phyloP scores from a whole-genome alignment of 2,797 vertebrate species.

The Ctenosaura bakeri region DNA sequence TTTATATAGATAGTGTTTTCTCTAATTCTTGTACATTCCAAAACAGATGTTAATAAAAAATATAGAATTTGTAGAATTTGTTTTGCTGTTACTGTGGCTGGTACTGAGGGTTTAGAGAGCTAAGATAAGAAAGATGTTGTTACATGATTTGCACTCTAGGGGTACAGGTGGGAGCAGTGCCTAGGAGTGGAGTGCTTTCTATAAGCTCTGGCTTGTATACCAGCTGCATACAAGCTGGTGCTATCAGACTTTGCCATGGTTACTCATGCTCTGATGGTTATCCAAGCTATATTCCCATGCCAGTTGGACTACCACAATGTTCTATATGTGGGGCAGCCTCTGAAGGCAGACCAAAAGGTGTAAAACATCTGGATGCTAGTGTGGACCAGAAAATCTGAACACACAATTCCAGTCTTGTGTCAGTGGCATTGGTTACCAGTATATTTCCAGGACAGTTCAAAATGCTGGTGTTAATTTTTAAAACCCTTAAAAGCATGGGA shows the following conservation, averaged over 20 bases:
- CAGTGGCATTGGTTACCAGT: background rate
- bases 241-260: background rate
- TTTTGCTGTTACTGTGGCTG: background rate
- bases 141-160: background rate
- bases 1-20: background rate
- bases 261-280: background rate
- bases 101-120: background rate
- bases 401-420: background rate
- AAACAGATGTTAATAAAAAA: constrained; percentile 21
- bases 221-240: background rate
- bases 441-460: background rate
- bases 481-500: background rate
- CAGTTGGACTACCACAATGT: background rate
- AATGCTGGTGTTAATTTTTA: background rate
- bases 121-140: background rate
- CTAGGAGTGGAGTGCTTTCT: background rate
- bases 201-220: background rate
- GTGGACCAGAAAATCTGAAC: background rate
- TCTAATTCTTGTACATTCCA: constrained; percentile 5
- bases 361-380: background rate
- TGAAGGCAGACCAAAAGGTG: background rate
- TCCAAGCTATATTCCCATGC: background rate
- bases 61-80: background rate
- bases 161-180: background rate
- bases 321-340: background rate